Evolutionary conservation across 2,113 vertebrate genomes (phyloP), one percentile per base, ranked within the genome.

Genomic region (Sebastes schlegelii): DNA sequence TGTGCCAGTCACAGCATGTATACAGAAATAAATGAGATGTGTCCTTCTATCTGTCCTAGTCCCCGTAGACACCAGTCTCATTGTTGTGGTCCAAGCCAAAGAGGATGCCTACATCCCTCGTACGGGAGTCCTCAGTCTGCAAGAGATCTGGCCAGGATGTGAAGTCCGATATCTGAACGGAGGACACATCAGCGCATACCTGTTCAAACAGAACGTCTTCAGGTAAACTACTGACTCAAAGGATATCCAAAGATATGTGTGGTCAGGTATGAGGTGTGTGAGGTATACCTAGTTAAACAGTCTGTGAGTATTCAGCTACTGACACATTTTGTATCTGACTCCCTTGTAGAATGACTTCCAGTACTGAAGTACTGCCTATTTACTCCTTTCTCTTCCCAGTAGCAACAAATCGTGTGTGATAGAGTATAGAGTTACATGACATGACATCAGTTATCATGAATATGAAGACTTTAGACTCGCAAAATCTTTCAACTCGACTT

Each of bases 141-240:
- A 97, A 83, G 98, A 99, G 91, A 98, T 99, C 80, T 99, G 98
- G 98, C 98, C 98, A 0, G 97, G 96, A 0, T 99, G 98, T 95
- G 98, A 99, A 94, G 94, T 99, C 71, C 88, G 98, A 8, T 99
- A 97, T 83, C 94, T 99, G 86, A 96, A 97, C 19, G 98, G 98
- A 64, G 98, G 98, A 80, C 98, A 99, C 88, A 88, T 99, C 91
- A 99, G 97, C 85, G 98, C 98, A 57, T 99, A 99, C 85, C 97
- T 99, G 74, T 99, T 99, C 86, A 99, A 99, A 93, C 98, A 99
- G 95, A 97, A 96, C 60, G 89, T 97, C 62, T 99, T 99, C 93
- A 97, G 98, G 98, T 99, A 89, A 91, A 26, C 13, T 26, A 9
- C 51, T 11, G 11, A 45, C 48, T 54, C 23, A 21, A 8, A 67